A percentile compares a stretch with the other conserved stretches of the same genome.
Conservation (phyloP, 2,888 invertebrate genomes). For the Calephelis perditalis region DNA sequence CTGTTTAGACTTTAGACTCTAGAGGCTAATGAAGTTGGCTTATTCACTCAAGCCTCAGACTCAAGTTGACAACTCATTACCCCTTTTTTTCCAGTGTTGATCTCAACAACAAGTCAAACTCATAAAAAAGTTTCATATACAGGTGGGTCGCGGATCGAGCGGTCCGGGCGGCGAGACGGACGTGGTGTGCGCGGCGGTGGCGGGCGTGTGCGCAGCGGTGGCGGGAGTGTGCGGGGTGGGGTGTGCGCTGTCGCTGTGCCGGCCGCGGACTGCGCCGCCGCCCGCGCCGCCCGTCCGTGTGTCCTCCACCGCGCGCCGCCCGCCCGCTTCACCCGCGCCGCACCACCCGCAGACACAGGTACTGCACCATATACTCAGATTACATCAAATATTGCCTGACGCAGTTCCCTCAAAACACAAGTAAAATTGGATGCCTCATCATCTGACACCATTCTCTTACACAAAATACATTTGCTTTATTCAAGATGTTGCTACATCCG, state of each 20-base stretch:
- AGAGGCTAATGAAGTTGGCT: too few species aligned
- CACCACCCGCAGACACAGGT: constrained; percentile 19
- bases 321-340: constrained; percentile 44
- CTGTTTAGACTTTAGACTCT: too few species aligned
- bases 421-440: too few species aligned
- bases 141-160: constrained; percentile 55
- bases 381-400: too few species aligned
- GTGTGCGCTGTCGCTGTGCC: constrained; percentile 80
- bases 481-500: too few species aligned
- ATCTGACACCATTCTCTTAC: too few species aligned
- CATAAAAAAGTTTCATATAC: neutral
- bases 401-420: too few species aligned
- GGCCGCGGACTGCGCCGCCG: constrained; percentile 55
- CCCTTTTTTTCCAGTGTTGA: too few species aligned
- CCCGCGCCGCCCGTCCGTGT: constrained; percentile 55
- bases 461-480: too few species aligned
- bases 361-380: constrained; percentile 14
- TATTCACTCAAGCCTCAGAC: too few species aligned
- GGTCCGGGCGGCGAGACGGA: constrained; percentile 76
- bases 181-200: constrained; percentile 80
- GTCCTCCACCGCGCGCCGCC: constrained; percentile 47
- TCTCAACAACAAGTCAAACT: too few species aligned
- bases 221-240: constrained; percentile 80
- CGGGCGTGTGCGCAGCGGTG: constrained; percentile 80
- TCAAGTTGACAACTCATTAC: too few species aligned